Evolutionary conservation across 2,113 vertebrate species (phyloP).

Genomic region (Fregetta grallaria): DNA sequence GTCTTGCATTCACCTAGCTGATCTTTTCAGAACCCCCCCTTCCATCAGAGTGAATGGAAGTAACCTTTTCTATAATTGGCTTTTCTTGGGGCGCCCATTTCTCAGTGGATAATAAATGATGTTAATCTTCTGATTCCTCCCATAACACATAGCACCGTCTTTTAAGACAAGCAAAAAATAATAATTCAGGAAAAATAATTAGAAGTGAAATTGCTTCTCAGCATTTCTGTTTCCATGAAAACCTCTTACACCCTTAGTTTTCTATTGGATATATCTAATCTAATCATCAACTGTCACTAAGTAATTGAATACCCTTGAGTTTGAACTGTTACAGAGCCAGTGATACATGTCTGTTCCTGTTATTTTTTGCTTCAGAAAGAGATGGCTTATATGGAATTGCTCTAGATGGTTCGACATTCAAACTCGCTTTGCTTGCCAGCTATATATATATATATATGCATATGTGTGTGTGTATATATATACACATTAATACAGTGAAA

Average conservation of each 20-base stretch:
- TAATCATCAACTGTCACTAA: slow-evolving; percentile 57
- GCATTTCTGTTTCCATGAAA: slow-evolving; percentile 42
- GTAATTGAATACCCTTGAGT: slow-evolving; percentile 48
- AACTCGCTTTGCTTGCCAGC: neutral
- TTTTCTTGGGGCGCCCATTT: slow-evolving; percentile 14
- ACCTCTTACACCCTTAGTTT: slow-evolving; percentile 35
- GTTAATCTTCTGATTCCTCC: slow-evolving; percentile 46
- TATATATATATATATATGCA: neutral
- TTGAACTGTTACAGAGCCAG: neutral
- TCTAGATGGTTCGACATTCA: neutral
- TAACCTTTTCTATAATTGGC: slow-evolving; percentile 31
- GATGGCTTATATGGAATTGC: neutral
- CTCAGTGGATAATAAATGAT: slow-evolving; percentile 45
- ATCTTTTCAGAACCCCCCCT: neutral
- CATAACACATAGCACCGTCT: slow-evolving; percentile 7
- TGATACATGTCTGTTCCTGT: neutral
- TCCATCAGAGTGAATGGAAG: slow-evolving; percentile 17
- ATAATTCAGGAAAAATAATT: slow-evolving; percentile 64
- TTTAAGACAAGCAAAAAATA: slow-evolving; percentile 57
- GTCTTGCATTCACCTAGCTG: neutral
- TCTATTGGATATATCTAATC: slow-evolving; percentile 46
- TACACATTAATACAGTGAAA: neutral
- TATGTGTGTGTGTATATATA: neutral
- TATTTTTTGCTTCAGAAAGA: slow-evolving; percentile 32
- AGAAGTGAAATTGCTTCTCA: slow-evolving; percentile 64